Evolutionary conservation across 2,797 vertebrate genomes (phyloP), one percentile per base, ranked within the genome.

Genomic region (Poeciliopsis presidionis): DNA sequence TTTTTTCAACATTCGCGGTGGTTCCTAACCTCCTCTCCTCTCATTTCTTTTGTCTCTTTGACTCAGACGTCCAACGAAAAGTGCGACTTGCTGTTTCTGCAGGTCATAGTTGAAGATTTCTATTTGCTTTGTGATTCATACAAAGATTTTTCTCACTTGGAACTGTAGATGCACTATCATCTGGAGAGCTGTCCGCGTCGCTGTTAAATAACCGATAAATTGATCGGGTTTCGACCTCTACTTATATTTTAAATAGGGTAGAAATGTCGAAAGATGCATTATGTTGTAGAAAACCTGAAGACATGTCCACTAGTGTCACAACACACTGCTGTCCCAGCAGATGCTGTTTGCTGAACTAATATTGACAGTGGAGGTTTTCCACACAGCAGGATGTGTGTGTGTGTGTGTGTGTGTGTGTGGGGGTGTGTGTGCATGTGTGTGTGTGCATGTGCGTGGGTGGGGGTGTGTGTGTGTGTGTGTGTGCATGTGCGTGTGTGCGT

Each of bases 291-390:
- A 70, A 79, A 65, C 61, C 72, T 80, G 70, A 84, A 39, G 82
- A 79, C 59, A 41, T 70, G 79, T 86, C 71, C 14, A 76, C 79
- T 73, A 30, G 30, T 75, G 76, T 81, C 74, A 70, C 57, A 74
- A 59, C 77, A 86, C 49, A 67, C 72, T 76, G 78, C 20, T 53
- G 41, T 43, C 69, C 25, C 39, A 55, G 61, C 33, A 59, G 67
- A 84, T 84, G 75, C 72, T 90, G 90, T 90, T 90, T 93, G 83
- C 84, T 85, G 28, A 82, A 55, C 81, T 89, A 92, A 92, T 91
- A 92, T 91, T 91, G 88, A 93, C 89, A 78, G 1, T 77, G 57
- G 22, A 22, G 14, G 59, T 74, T 86, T 84, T 86, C 75, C 74
- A 81, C 81, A 85, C 74, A 79, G 76, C 87, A 86, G 89, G 88